phyloP scores from a whole-genome alignment of 2,888 invertebrate species.

The Polymixis flavicincta region DNA sequence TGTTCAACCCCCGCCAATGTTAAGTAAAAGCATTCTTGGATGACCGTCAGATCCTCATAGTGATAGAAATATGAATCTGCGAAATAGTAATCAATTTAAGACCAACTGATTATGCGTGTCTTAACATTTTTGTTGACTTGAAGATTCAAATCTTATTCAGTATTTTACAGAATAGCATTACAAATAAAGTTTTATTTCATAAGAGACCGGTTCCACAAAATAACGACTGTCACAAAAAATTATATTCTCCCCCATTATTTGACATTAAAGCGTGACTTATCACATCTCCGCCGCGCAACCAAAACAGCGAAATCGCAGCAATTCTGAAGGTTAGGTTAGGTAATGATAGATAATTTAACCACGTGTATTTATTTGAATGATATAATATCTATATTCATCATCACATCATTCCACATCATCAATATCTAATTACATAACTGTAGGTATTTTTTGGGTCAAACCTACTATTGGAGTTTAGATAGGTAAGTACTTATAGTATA shows the following conservation, averaged over 20 bases:
- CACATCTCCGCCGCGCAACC: no score
- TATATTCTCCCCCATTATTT: background rate
- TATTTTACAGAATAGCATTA: slow-evolving; percentile 24
- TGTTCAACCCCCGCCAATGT: background rate
- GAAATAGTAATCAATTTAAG: background rate
- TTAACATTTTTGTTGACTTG: background rate
- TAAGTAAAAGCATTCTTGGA: background rate
- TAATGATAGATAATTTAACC: background rate
- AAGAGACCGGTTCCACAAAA: background rate
- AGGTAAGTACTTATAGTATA: background rate
- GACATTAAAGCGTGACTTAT: background rate
- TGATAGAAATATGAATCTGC: background rate
- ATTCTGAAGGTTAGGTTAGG: no score
- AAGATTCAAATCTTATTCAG: background rate
- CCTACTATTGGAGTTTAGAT: background rate
- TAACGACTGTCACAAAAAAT: background rate
- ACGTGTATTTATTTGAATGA: background rate
- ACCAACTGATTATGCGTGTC: background rate
- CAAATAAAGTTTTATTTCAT: background rate
- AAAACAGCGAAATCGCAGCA: no score
- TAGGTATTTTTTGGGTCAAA: slow-evolving; percentile 1
- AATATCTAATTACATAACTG: background rate
- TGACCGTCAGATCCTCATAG: background rate
- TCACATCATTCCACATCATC: slow-evolving; percentile 3
- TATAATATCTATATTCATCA: slow-evolving; percentile 27